These are phyloP conservation scores for Entelurus aequoreus DNA, from an alignment of 2,113 vertebrate species.

Conservation along the genomic window DNA sequence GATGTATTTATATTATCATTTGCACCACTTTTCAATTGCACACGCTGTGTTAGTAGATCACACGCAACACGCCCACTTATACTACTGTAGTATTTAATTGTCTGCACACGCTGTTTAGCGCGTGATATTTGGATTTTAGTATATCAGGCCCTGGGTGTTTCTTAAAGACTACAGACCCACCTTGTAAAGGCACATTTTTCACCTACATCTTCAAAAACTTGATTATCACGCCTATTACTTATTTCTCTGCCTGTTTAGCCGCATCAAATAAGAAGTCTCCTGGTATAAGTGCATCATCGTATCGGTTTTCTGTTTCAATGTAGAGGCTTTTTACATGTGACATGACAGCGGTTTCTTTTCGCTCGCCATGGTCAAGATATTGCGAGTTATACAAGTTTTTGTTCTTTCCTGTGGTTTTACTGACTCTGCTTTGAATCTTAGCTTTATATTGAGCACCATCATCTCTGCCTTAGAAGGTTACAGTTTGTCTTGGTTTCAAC, in stretches of 20 bases:
- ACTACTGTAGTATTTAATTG: too few relatives aligned
- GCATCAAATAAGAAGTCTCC: slow-evolving; percentile 8
- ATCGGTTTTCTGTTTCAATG: background rate
- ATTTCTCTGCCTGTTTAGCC: background rate
- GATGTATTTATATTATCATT: too few relatives aligned
- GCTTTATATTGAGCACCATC: slow-evolving; percentile 1
- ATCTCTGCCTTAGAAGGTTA: slow-evolving; percentile 1
- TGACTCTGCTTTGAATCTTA: background rate
- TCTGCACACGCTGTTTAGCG: too few relatives aligned
- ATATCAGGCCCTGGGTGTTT: too few relatives aligned
- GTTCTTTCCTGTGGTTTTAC: slow-evolving; percentile 2
- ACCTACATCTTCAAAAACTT: slow-evolving; percentile 8
- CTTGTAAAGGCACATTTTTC: slow-evolving; percentile 2
- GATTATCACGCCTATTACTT: background rate
- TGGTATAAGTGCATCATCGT: background rate
- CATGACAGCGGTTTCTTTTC: background rate
- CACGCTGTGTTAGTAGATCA: too few relatives aligned
- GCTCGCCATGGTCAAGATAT: slow-evolving; percentile 1
- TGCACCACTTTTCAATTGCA: too few relatives aligned
- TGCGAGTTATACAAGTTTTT: slow-evolving; percentile 17
- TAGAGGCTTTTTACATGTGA: too few relatives aligned
- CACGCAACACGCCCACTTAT: too few relatives aligned
- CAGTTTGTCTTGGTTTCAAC: slow-evolving; percentile 7
- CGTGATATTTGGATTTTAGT: too few relatives aligned
- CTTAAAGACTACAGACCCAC: slow-evolving; percentile 4